Conservation (phyloP, 2,113 vertebrate genomes). For the Podarcis cretensis region DNA sequence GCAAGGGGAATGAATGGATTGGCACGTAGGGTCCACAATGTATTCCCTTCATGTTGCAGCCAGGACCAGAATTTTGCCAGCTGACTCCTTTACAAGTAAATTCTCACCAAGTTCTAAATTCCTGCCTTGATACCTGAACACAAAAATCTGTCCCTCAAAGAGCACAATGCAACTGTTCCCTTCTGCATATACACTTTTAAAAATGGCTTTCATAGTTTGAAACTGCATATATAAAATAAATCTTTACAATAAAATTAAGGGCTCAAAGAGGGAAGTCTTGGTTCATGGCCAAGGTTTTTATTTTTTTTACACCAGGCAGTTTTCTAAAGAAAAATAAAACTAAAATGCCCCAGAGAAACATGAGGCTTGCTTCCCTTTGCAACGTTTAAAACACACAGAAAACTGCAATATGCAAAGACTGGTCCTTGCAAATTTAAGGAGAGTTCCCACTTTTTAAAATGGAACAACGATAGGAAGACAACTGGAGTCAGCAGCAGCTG, state of each 20-base stretch:
- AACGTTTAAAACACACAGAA: too few relatives aligned
- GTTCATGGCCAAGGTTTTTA: background rate
- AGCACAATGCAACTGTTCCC: background rate
- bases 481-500: background rate
- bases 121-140: background rate
- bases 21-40: background rate
- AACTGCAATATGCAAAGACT: too few relatives aligned
- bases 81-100: background rate
- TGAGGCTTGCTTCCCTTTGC: background rate
- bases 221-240: background rate
- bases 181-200: background rate
- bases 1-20: background rate
- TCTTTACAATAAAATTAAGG: background rate
- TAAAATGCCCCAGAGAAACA: too few relatives aligned
- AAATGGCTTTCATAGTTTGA: too few relatives aligned
- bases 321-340: background rate
- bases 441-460: too few relatives aligned
- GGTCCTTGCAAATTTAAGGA: too few relatives aligned
- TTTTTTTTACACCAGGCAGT: background rate
- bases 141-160: background rate
- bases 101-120: background rate
- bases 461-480: too few relatives aligned
- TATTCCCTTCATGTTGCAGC: background rate
- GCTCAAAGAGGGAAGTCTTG: background rate
- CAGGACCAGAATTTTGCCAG: background rate